These are phyloP conservation scores for Eolophus roseicapilla DNA, from an alignment of 2,113 vertebrate genomes.

Conservation along the genomic window DNA sequence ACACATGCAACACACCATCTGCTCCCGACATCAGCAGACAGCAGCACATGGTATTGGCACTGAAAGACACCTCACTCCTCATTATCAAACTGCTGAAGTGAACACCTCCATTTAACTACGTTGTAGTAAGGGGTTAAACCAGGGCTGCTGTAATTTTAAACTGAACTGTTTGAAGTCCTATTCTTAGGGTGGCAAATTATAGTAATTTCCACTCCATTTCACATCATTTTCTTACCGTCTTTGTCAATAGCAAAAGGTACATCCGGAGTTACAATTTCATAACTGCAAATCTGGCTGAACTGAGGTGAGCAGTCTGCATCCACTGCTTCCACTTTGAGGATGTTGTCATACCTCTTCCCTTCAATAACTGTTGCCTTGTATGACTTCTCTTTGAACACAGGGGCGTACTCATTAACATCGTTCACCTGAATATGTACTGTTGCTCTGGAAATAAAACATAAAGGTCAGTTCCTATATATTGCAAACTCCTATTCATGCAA, in stretches of 20 bases:
- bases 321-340: slow-evolving; percentile 90
- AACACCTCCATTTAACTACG: neutral
- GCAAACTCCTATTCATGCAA: neutral
- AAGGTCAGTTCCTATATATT: neutral
- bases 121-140: neutral
- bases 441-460: slow-evolving; percentile 74
- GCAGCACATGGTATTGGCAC: neutral
- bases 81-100: neutral
- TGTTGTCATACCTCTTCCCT: slow-evolving; percentile 85
- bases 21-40: neutral
- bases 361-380: slow-evolving; percentile 91
- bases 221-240: slow-evolving; percentile 79
- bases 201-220: neutral
- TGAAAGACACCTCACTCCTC: neutral
- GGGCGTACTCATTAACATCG: slow-evolving; percentile 92
- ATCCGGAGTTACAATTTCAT: slow-evolving; percentile 92
- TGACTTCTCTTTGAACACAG: slow-evolving; percentile 94
- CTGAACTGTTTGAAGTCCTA: neutral
- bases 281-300: slow-evolving; percentile 98
- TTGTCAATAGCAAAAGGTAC: slow-evolving; percentile 94
- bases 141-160: neutral
- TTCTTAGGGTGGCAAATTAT: accelerated
- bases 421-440: slow-evolving; percentile 97
- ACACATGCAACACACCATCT: neutral
- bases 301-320: slow-evolving; percentile 97